Evolutionary conservation across 2,113 vertebrate genomes (phyloP).

Genomic region (Leptobrachium ailaonicum): DNA sequence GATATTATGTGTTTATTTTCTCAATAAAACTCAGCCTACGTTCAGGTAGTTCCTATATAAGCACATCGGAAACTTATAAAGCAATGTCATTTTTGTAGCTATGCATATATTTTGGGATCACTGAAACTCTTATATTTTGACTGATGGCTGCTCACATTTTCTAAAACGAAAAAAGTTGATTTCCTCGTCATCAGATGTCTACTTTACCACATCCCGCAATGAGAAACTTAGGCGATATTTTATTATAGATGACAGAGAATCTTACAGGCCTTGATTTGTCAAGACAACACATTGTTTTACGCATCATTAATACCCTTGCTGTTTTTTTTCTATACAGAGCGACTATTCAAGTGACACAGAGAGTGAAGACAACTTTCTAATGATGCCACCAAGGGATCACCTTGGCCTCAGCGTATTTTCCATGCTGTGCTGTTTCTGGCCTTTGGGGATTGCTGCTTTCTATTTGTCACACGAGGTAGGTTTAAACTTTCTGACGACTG

Average conservation of each 20-base stretch:
- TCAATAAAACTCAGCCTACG: no score
- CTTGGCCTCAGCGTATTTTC: constrained; percentile 93
- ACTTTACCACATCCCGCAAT: no score
- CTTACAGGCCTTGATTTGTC: neutral
- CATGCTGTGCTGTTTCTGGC: constrained; percentile 98
- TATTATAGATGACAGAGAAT: neutral
- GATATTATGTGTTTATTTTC: no score
- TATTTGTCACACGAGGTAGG: constrained; percentile 89
- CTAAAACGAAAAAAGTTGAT: no score
- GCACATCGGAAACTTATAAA: no score
- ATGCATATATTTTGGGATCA: no score
- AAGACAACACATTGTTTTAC: neutral
- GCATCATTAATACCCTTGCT: constrained; percentile 25
- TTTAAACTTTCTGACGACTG: constrained; percentile 22
- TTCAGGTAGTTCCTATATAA: no score
- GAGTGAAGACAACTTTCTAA: constrained; percentile 90
- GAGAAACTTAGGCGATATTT: neutral
- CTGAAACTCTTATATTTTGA: no score
- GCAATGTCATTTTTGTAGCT: no score
- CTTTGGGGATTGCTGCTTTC: constrained; percentile 90
- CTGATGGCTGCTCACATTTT: no score
- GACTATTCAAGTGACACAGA: constrained; percentile 91
- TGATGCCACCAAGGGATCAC: constrained; percentile 89
- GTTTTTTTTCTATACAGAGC: constrained; percentile 69
- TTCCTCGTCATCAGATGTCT: no score